Base-by-base conservation (phyloP, 2,797 vertebrate genomes). In the Sebastes diaconus region DNA sequence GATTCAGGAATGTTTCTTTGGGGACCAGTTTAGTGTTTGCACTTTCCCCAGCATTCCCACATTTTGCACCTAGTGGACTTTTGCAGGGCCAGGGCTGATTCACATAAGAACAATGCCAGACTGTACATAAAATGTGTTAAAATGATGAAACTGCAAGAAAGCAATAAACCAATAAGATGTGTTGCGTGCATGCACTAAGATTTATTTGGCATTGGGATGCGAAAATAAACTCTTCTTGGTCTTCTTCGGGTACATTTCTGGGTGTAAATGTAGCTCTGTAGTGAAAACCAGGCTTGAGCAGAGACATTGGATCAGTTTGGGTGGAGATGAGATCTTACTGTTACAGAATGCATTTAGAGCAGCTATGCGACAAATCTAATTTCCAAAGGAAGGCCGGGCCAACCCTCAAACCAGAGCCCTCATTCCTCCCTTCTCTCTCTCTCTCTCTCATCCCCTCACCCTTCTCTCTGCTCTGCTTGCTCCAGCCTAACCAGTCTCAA, bases 371-470 rank as follows among this genome's bases (percentile, higher is more conserved):
- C 89, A 84, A 85, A 92, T 92, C 87, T 90, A 77, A 90, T 92
- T 94, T 87, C 87, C 84, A 88, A 89, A 83, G 64, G 80, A 90
- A 88, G 67, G 52, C 79, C 29, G 20, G 61, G 86, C 89, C 87
- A 81, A 84, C 78, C 87, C 86, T 88, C 90, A 92, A 92, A 92
- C 83, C 83, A 87, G 83, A 90, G 66, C 67, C 42, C 84, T 88
- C 77, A 74, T 84, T 90, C 82, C 84, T 80, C 81, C 77, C 36
- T 65, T 77, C 75, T 29, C 75, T 71, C 75, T 55, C 71, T 11
- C 67, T 68, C 73, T 57, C 76, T 13, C 69, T 65, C 54, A 66
- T 80, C 78, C 61, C 68, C 60, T 73, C 60, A 65, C 52, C 67
- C 77, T 76, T 74, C 77, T 80, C 78, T 58, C 66, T 73, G 85